Conservation (phyloP, 1,140 invertebrate species). For the Nephila pilipes region DNA sequence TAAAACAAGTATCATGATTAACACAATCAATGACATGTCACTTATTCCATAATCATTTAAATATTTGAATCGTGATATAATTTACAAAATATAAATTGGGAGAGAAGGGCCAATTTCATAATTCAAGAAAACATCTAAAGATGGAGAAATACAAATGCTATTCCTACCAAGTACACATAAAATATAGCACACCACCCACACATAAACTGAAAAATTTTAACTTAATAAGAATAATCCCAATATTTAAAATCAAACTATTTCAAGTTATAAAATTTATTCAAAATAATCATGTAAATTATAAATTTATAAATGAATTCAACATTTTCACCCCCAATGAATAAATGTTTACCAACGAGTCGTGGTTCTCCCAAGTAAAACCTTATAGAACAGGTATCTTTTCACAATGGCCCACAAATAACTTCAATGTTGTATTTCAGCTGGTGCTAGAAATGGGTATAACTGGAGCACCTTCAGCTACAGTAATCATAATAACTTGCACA, state of each 20-base stretch:
- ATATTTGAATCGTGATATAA: no score
- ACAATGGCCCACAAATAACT: slow-evolving; percentile 97
- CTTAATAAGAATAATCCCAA: background rate
- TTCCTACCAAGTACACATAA: no score
- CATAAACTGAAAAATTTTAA: background rate
- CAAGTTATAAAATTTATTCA: background rate
- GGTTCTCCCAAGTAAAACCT: slow-evolving; percentile 96
- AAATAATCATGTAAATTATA: background rate
- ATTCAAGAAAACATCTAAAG: no score
- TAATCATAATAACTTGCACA: slow-evolving; percentile 87
- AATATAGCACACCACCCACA: no score
- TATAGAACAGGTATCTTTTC: slow-evolving; percentile 96
- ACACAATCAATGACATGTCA: no score
- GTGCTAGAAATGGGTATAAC: slow-evolving; percentile 99
- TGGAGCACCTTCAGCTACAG: slow-evolving; percentile 99
- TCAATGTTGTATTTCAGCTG: slow-evolving; percentile 99
- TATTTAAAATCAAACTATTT: background rate
- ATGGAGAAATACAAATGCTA: no score
- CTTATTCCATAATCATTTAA: no score
- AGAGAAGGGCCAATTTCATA: no score
- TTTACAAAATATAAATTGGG: no score
- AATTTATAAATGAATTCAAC: background rate
- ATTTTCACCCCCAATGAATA: background rate
- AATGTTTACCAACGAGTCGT: slow-evolving; percentile 89
- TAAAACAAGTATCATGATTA: no score